A percentile compares a stretch with the other conserved stretches of the same genome.
Conservation (phyloP, 2,888 invertebrate genomes). For the Rotaria magnacalcarata region DNA sequence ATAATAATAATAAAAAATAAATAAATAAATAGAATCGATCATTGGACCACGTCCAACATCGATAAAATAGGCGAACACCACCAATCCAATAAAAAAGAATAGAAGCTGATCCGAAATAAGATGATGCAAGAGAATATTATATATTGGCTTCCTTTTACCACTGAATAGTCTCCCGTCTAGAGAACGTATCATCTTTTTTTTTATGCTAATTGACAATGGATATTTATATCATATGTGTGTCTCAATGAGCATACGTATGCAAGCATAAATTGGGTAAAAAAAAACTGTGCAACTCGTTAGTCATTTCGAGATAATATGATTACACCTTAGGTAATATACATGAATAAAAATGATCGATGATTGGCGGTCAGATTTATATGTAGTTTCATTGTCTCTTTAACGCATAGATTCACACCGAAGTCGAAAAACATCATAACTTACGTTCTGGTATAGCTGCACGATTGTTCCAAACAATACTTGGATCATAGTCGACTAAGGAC, state of each 20-base stretch:
- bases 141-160: neutral
- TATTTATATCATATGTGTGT: neutral
- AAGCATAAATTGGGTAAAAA: neutral
- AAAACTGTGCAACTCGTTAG: neutral
- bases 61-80: neutral
- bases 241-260: neutral
- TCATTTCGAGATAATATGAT: constrained; percentile 17
- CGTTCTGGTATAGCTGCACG: neutral
- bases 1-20: neutral
- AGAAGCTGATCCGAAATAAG: neutral
- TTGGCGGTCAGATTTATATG: neutral
- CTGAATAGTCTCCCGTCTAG: neutral
- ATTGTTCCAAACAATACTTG: constrained; percentile 8
- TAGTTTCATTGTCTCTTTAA: too few relatives aligned
- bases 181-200: constrained; percentile 29
- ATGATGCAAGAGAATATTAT: constrained; percentile 23
- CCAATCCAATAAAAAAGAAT: constrained; percentile 1
- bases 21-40: neutral
- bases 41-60: neutral
- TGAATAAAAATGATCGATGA: neutral
- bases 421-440: neutral
- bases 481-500: neutral
- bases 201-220: constrained; percentile 17
- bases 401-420: too few relatives aligned
- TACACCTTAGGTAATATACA: neutral